phyloP scores from a whole-genome alignment of 2,113 vertebrate genomes.

The Pimephales promelas region DNA sequence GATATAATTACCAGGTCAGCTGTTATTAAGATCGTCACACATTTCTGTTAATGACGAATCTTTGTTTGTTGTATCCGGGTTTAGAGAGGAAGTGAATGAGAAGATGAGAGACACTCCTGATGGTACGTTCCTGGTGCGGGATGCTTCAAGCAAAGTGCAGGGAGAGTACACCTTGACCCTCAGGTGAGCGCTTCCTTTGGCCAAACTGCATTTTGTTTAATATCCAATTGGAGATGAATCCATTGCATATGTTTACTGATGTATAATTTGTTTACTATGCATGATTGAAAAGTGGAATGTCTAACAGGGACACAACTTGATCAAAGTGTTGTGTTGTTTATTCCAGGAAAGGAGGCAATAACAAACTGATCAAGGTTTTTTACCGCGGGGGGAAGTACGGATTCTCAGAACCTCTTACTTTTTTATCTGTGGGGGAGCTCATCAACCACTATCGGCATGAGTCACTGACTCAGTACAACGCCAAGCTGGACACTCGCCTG shows the following conservation, averaged over 20 bases:
- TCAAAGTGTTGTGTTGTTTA: constrained; percentile 25
- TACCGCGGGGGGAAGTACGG: constrained; percentile 96
- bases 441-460: constrained; percentile 99
- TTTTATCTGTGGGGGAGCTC: constrained; percentile 95
- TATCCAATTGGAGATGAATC: not conserved
- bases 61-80: constrained; percentile 15
- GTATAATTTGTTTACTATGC: constrained; percentile 6
- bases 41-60: not conserved
- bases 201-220: not conserved
- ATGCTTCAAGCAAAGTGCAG: constrained; percentile 98
- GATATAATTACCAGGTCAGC: not conserved
- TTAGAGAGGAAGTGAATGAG: constrained; percentile 96
- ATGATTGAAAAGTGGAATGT: not conserved
- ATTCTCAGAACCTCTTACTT: constrained; percentile 97
- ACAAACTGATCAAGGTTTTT: constrained; percentile 99
- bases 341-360: constrained; percentile 98
- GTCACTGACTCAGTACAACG: constrained; percentile 97
- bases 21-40: not conserved
- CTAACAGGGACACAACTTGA: not conserved
- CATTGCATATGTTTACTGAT: not conserved
- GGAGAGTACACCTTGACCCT: constrained; percentile 97
- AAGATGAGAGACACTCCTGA: constrained; percentile 97
- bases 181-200: constrained; percentile 74
- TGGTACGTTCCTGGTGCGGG: constrained; percentile 95
- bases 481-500: constrained; percentile 95